A percentile compares a stretch with the other conserved stretches of the same genome.
Evolutionary conservation across 1,140 invertebrate genomes (phyloP).

Genomic region (Drosophila busckii): DNA sequence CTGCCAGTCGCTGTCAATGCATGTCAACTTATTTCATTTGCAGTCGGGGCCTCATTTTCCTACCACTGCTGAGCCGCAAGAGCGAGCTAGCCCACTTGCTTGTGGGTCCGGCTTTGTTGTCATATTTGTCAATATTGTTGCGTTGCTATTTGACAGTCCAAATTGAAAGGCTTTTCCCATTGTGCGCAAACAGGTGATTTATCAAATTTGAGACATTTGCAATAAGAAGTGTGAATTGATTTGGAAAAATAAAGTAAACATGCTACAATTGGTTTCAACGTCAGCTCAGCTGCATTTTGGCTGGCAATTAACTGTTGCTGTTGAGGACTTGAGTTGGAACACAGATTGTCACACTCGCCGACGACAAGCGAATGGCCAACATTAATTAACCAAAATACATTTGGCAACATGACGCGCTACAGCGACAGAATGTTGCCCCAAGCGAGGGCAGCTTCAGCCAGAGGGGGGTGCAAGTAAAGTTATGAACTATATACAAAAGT

Average conservation of each 20-base stretch:
- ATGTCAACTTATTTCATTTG: slow-evolving; percentile 69
- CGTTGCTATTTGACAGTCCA: slow-evolving; percentile 34
- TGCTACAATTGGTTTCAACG: too few species aligned
- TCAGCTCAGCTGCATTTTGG: slow-evolving; percentile 2
- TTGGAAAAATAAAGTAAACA: too few species aligned
- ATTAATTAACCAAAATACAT: slow-evolving; percentile 45
- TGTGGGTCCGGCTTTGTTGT: slow-evolving; percentile 51
- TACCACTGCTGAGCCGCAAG: slow-evolving; percentile 12
- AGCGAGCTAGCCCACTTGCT: slow-evolving; percentile 12
- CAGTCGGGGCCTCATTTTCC: slow-evolving; percentile 36
- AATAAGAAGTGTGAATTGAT: too few species aligned
- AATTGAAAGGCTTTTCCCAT: slow-evolving; percentile 29
- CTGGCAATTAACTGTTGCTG: not conserved
- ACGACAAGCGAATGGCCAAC: slow-evolving; percentile 12
- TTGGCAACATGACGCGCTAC: slow-evolving; percentile 37
- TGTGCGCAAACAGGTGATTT: slow-evolving; percentile 25
- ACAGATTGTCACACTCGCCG: slow-evolving; percentile 29
- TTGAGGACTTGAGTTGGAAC: slow-evolving; percentile 1
- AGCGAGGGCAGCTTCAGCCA: too few species aligned
- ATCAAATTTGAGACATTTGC: slow-evolving; percentile 24
- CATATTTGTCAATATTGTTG: slow-evolving; percentile 52
- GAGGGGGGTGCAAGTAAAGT: slow-evolving; percentile 26
- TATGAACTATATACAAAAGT: slow-evolving; percentile 63
- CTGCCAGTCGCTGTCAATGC: slow-evolving; percentile 54
- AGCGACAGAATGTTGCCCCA: not conserved